A percentile compares a stretch with the other conserved stretches of the same genome.
phyloP scores from a whole-genome alignment of 2,113 vertebrate species.

The Tupaia chinensis region DNA sequence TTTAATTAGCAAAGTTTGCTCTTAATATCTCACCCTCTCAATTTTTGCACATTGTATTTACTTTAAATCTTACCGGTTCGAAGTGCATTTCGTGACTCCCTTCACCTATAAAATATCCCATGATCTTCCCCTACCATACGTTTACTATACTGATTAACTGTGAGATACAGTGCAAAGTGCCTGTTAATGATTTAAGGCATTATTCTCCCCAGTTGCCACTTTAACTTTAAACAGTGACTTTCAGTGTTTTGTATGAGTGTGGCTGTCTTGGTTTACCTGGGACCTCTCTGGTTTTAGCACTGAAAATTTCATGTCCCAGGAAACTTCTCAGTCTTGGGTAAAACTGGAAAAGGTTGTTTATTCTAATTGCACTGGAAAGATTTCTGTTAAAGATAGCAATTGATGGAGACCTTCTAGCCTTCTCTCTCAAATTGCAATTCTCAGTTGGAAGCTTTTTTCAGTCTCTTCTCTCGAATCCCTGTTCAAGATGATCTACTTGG shows the following conservation, averaged over 20 bases:
- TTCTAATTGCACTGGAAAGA: neutral
- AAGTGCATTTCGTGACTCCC: neutral
- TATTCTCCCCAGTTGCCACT: neutral
- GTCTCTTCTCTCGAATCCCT: neutral
- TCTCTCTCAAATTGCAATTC: neutral
- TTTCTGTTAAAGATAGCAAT: neutral
- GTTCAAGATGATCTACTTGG: accelerated
- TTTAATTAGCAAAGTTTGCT: slow-evolving; percentile 1
- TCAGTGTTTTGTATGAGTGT: neutral
- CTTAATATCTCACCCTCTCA: neutral
- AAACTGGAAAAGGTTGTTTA: neutral
- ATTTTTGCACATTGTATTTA: neutral
- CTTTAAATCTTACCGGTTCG: neutral
- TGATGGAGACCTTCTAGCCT: neutral
- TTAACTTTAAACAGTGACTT: slow-evolving; percentile 18
- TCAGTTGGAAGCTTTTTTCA: neutral
- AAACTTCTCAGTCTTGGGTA: neutral
- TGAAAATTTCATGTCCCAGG: neutral
- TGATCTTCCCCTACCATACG: neutral
- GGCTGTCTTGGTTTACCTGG: neutral
- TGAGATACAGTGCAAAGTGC: neutral
- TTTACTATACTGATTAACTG: neutral
- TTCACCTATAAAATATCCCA: neutral
- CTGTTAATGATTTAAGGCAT: neutral
- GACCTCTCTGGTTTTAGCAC: slow-evolving; percentile 22